Evolutionary conservation across 1,140 invertebrate species (phyloP), one percentile per base, ranked within the genome.

Genomic region (Sipha flava): DNA sequence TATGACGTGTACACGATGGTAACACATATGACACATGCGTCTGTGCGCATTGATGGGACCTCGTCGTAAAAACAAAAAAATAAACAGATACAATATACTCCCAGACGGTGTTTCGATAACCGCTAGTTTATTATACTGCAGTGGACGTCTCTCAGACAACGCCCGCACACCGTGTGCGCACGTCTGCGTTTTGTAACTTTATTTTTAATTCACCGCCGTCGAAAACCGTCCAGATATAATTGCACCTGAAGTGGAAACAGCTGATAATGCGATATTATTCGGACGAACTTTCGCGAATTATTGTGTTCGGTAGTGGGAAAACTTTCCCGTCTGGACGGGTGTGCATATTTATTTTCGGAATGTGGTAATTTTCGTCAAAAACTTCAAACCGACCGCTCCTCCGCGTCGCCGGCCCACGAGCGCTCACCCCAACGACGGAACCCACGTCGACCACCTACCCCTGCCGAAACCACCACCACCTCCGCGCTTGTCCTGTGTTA

Each of bases 291-390:
- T 34, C 7, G 47, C 29, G 70, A 73, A 73, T 37, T 52, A 73
- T 49, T 73, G 29, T 73, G 31, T 31, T 29, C 2, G 7, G 12
- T n/a, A n/a, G n/a, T n/a, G n/a, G n/a, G n/a, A n/a, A 73, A 52
- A 54, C 47, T 73, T 54, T 31, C n/a, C 6, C 16, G 47, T 16
- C 3, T 47, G 21, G 68, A 3, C n/a, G 45, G 9, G n/a, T 37
- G 54, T 26, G 68, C 7, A 37, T 73, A 66, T 54, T 52, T 73
- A 73, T 73, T 73, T 54, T 18, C 29, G n/a, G 49, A 73, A 73
- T 54, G 47, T 37, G 47, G 70, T 73, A 73, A 73, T 73, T 54
- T 73, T 72, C 26, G 68, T 72, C 68, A 72, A 72, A 49, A 72
- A 72, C 68, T 72, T 72, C 26, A 72, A 49, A 49, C 29, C 64